These are phyloP conservation scores for Pseudomyrmex gracilis DNA, from an alignment of 1,140 invertebrate genomes.

Conservation along the genomic window DNA sequence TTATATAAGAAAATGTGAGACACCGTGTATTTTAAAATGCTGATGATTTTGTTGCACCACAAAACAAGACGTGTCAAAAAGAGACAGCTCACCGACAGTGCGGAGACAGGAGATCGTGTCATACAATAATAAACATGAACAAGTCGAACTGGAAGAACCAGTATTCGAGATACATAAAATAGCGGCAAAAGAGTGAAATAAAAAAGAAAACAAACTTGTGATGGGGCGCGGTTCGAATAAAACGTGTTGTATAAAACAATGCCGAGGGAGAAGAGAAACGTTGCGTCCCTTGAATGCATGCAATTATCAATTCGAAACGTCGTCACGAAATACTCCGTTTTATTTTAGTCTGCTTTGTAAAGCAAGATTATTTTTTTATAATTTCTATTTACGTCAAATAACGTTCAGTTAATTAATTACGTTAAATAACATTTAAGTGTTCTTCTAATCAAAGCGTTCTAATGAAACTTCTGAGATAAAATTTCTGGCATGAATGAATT, in stretches of 20 bases:
- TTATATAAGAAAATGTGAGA: neutral
- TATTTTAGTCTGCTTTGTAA: neutral
- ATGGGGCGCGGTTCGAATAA: neutral
- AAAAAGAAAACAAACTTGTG: conserved; percentile 6
- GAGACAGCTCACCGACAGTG: conserved; percentile 60
- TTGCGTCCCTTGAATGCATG: neutral
- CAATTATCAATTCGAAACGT: conserved; percentile 3
- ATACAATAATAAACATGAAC: conserved; percentile 68
- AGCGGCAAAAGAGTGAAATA: conserved; percentile 18
- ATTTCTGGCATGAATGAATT: neutral
- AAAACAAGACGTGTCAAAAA: conserved; percentile 20
- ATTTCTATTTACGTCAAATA: neutral
- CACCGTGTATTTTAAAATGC: conserved; percentile 48
- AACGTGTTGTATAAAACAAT: conserved; percentile 3
- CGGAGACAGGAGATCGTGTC: conserved; percentile 51
- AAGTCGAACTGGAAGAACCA: conserved; percentile 68
- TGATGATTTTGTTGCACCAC: conserved; percentile 30
- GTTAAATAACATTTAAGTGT: too few species aligned
- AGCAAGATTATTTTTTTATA: conserved; percentile 2
- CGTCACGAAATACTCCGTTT: neutral
- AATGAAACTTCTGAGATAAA: neutral
- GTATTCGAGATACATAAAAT: conserved; percentile 55
- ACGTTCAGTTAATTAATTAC: neutral
- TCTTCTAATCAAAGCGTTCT: neutral
- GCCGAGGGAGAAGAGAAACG: neutral